These are phyloP conservation scores for Neostethus bicornis DNA, from an alignment of 2,797 vertebrate genomes.

Conservation along the genomic window DNA sequence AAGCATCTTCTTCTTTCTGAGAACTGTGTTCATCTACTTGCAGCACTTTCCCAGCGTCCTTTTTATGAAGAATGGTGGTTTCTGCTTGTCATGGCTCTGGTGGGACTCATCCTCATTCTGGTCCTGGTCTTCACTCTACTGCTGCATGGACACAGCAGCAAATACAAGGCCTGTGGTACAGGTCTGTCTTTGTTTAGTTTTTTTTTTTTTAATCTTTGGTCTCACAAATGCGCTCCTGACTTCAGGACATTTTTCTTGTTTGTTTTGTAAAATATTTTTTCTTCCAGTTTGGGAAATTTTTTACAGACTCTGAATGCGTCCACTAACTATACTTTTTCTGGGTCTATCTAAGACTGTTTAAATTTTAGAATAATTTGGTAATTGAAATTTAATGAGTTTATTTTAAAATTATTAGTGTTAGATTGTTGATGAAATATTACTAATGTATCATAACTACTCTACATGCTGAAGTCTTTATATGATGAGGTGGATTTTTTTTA, in stretches of 20 bases:
- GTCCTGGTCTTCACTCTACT: conserved; percentile 87
- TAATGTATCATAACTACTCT: too few relatives aligned
- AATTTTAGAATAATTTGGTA: too few relatives aligned
- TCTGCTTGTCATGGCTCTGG: conserved; percentile 90
- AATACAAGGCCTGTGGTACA: conserved; percentile 86
- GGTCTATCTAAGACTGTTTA: too few relatives aligned
- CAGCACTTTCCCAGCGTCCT: conserved; percentile 86
- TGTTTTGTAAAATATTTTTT: background rate
- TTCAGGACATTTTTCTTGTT: background rate
- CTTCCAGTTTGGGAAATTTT: conserved; percentile 6
- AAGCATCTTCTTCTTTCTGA: background rate
- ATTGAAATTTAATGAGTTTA: too few relatives aligned
- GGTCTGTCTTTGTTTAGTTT: conserved; percentile 54
- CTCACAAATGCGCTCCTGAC: background rate
- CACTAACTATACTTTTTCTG: background rate
- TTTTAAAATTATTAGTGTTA: too few relatives aligned
- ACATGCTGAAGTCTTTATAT: too few relatives aligned
- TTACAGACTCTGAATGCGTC: conserved; percentile 10
- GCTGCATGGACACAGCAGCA: conserved; percentile 88
- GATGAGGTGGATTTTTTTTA: too few relatives aligned
- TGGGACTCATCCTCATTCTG: conserved; percentile 88
- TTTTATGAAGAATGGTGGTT: conserved; percentile 99
- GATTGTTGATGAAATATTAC: too few relatives aligned
- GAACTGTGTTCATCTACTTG: conserved; percentile 4
- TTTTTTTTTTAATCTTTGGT: background rate